These are phyloP conservation scores for Anniella stebbinsi DNA, from an alignment of 2,797 vertebrate genomes.

Conservation along the genomic window DNA sequence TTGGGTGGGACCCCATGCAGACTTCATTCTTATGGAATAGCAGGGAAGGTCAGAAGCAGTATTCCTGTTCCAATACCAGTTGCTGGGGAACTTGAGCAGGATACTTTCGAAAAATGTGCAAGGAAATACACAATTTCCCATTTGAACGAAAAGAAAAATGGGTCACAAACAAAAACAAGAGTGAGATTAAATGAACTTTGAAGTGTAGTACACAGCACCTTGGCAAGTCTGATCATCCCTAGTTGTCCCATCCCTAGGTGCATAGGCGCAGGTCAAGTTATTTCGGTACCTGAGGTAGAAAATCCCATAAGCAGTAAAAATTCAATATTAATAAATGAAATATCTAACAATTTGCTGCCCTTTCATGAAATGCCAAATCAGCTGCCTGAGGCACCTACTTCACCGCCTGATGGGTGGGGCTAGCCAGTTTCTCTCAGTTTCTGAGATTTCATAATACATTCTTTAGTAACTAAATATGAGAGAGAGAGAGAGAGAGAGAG, in stretches of 20 bases:
- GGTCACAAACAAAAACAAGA: too few relatives aligned
- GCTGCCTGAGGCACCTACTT: background rate
- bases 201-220: too few relatives aligned
- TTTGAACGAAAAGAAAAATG: too few relatives aligned
- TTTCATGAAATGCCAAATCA: background rate
- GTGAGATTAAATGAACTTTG: too few relatives aligned
- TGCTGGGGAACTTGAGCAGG: too few relatives aligned
- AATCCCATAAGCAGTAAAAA: background rate
- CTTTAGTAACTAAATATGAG: background rate
- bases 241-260: background rate
- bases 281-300: background rate
- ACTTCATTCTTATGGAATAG: too few relatives aligned
- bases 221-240: too few relatives aligned
- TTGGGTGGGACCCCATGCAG: too few relatives aligned
- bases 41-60: too few relatives aligned
- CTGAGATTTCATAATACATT: background rate
- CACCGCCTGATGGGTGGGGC: background rate
- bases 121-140: too few relatives aligned
- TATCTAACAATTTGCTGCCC: background rate
- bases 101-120: too few relatives aligned
- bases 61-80: too few relatives aligned
- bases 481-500: background rate
- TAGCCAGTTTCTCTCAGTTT: background rate
- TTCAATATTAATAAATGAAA: background rate
- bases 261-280: background rate